Evolutionary conservation across 2,113 vertebrate genomes (phyloP).

Genomic region (Electrona antarctica): DNA sequence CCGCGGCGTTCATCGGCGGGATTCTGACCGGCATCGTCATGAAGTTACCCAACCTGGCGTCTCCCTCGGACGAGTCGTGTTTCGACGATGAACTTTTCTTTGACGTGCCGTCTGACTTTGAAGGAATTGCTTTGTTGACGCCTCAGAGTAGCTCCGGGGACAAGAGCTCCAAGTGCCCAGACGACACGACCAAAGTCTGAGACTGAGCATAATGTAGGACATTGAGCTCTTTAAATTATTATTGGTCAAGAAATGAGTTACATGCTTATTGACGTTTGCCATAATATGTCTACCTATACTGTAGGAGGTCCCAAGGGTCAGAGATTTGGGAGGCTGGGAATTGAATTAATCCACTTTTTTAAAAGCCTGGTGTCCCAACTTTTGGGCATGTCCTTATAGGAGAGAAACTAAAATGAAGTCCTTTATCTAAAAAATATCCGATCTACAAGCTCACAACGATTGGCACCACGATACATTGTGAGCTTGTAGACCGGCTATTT

Average conservation of each 20-base stretch:
- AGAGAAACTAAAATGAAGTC: too few species aligned
- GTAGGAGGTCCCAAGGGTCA: too few species aligned
- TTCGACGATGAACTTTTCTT: slow-evolving; percentile 79
- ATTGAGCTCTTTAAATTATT: not conserved
- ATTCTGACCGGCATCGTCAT: slow-evolving; percentile 66
- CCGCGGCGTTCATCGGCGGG: slow-evolving; percentile 57
- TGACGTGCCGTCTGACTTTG: slow-evolving; percentile 65
- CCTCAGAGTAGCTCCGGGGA: not conserved
- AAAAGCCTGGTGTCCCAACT: too few species aligned
- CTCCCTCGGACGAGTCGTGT: slow-evolving; percentile 65
- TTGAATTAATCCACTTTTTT: too few species aligned
- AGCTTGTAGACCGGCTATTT: too few species aligned
- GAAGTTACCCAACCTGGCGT: slow-evolving; percentile 73
- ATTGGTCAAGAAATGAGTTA: not conserved
- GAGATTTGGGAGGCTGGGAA: not conserved
- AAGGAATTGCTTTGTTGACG: not conserved
- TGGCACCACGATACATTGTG: too few species aligned
- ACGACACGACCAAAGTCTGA: slow-evolving; percentile 43
- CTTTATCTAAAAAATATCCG: too few species aligned
- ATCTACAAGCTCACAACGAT: too few species aligned
- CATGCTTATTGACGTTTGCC: too few species aligned
- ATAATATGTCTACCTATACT: too few species aligned
- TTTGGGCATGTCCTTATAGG: too few species aligned
- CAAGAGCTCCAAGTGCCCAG: slow-evolving; percentile 12
- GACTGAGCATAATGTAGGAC: not conserved